These are phyloP conservation scores for Glyptemys insculpta DNA, from an alignment of 2,797 vertebrate species.

Conservation along the genomic window DNA sequence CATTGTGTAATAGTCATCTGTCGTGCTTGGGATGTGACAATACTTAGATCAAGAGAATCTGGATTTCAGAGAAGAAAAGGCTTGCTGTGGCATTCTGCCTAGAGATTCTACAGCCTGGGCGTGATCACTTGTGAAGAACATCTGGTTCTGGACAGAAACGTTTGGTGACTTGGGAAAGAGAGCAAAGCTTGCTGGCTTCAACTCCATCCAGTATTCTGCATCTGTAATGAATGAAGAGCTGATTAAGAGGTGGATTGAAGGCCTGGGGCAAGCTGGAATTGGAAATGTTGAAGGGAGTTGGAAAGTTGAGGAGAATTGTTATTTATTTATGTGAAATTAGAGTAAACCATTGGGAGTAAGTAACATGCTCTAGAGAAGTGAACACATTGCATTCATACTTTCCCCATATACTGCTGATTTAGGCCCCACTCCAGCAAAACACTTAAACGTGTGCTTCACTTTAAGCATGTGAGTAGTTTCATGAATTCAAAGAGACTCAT, in stretches of 20 bases:
- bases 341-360: neutral
- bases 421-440: neutral
- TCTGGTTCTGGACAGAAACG: neutral
- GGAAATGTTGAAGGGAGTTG: neutral
- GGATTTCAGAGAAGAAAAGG: neutral
- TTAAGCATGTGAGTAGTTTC: conserved; percentile 29
- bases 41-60: neutral
- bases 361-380: neutral
- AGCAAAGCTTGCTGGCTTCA: neutral
- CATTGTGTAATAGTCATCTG: neutral
- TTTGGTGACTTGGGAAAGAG: neutral
- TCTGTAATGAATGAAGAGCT: neutral
- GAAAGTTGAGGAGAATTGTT: neutral
- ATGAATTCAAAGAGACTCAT: neutral
- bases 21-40: neutral
- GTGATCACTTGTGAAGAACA: neutral
- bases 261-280: neutral
- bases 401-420: neutral
- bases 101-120: neutral
- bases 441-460: neutral
- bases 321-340: neutral
- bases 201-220: neutral
- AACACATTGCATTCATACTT: neutral
- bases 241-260: neutral
- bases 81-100: neutral